phyloP scores from a whole-genome alignment of 2,797 vertebrate genomes.

The Pangasius djambal region DNA sequence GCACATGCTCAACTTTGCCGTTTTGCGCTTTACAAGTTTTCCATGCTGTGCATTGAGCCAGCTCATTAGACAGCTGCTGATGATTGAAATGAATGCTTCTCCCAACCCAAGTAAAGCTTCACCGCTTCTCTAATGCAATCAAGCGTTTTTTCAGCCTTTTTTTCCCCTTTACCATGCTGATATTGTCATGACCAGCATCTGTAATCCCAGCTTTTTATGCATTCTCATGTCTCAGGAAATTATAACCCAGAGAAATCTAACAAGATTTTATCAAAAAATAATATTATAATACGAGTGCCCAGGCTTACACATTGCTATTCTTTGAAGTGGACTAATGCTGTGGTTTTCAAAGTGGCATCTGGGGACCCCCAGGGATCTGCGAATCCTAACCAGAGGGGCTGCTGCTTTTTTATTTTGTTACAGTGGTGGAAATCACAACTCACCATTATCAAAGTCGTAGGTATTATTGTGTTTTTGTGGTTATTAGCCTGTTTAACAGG shows the following conservation, averaged over 20 bases:
- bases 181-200: neutral
- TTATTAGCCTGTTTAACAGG: neutral
- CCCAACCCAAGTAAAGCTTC: neutral
- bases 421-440: neutral
- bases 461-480: neutral
- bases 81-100: constrained; percentile 29
- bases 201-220: neutral
- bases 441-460: neutral
- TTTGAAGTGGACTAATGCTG: neutral
- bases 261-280: neutral
- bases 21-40: neutral
- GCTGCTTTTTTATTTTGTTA: neutral
- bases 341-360: neutral
- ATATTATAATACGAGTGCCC: neutral
- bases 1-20: neutral
- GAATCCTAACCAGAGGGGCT: neutral
- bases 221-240: neutral
- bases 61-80: neutral
- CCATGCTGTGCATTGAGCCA: neutral
- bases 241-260: neutral
- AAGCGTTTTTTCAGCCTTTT: neutral
- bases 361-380: neutral
- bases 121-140: constrained; percentile 29
- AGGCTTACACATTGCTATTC: neutral
- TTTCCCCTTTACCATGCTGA: neutral